Conservation (phyloP, 2,113 vertebrate genomes). For the Acrocephalus arundinaceus region DNA sequence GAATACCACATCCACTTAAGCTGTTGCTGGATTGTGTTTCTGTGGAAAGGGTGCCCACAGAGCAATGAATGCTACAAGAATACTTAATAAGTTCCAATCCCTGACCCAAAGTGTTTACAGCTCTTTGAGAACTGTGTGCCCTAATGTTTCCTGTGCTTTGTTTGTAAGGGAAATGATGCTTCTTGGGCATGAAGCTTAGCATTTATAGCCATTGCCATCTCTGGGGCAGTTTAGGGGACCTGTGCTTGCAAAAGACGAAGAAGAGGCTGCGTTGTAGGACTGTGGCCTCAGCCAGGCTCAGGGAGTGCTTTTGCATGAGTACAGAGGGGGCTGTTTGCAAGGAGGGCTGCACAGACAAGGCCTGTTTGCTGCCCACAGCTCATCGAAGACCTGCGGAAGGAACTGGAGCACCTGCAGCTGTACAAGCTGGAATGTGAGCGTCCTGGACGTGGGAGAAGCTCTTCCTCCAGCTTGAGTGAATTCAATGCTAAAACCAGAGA, state of each 20-base stretch:
- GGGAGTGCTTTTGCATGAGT: background rate
- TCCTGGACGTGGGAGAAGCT: constrained; percentile 80
- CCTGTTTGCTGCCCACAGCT: constrained; percentile 75
- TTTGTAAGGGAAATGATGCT: background rate
- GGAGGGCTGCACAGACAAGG: background rate
- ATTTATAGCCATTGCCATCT: background rate
- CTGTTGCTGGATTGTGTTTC: background rate
- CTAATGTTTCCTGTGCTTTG: background rate
- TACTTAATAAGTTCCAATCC: background rate
- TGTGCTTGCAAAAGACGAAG: background rate
- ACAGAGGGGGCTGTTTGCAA: background rate
- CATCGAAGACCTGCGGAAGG: constrained; percentile 92
- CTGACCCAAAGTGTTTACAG: background rate
- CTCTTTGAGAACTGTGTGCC: background rate
- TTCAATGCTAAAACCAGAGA: constrained; percentile 87
- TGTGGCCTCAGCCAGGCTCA: background rate
- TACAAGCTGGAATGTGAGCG: constrained; percentile 91
- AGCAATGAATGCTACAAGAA: background rate
- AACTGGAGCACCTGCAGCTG: constrained; percentile 92
- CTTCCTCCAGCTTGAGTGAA: constrained; percentile 83
- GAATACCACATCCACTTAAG: background rate
- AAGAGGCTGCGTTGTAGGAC: background rate
- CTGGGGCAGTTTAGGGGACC: background rate
- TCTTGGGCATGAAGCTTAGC: background rate
- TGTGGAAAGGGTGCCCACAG: background rate